A percentile compares a stretch with the other conserved stretches of the same genome.
phyloP scores from a whole-genome alignment of 2,797 vertebrate species.

The Falco cherrug region DNA sequence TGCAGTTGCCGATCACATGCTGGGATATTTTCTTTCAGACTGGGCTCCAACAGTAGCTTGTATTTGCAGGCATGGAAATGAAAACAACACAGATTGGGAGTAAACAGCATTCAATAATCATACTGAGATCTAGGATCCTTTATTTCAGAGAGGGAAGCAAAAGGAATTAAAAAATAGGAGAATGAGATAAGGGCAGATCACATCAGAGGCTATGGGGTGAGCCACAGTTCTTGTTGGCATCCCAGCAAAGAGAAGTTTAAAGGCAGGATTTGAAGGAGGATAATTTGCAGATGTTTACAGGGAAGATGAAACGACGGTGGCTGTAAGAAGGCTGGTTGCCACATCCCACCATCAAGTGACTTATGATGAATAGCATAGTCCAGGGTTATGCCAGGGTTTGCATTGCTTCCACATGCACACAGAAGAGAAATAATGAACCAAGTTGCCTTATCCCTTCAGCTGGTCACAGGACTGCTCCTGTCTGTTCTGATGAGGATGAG shows the following conservation, averaged over 20 bases:
- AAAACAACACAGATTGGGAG: not conserved
- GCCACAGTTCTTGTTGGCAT: rapidly evolving
- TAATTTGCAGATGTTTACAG: not conserved
- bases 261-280: not conserved
- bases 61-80: not conserved
- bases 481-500: not conserved
- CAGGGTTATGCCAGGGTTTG: not conserved
- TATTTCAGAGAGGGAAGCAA: not conserved
- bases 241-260: not conserved
- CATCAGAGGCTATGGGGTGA: not conserved
- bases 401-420: not conserved
- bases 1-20: not conserved
- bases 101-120: slow-evolving; percentile 7
- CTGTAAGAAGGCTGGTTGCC: not conserved
- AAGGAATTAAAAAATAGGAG: not conserved
- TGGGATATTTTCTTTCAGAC: slow-evolving; percentile 32
- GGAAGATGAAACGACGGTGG: not conserved
- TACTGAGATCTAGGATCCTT: not conserved
- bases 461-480: not conserved
- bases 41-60: not conserved
- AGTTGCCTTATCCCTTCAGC: not conserved
- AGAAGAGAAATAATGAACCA: not conserved
- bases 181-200: not conserved
- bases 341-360: not conserved
- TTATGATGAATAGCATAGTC: not conserved